These are phyloP conservation scores for Chrysemys picta DNA, from an alignment of 2,113 vertebrate genomes.

Conservation along the genomic window DNA sequence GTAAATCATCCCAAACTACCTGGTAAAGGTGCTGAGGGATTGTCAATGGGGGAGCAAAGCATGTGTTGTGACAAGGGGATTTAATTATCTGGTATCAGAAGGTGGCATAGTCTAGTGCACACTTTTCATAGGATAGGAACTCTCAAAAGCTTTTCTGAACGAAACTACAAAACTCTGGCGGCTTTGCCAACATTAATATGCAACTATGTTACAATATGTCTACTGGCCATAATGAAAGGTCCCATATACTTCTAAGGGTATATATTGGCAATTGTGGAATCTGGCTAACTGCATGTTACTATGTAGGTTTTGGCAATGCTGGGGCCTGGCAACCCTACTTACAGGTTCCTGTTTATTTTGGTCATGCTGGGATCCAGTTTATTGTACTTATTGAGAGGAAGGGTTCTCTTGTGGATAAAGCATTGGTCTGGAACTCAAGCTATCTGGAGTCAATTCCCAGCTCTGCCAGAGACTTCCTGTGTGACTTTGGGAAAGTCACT, in stretches of 20 bases:
- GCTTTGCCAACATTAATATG: not conserved
- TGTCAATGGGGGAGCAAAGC: not conserved
- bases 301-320: not conserved
- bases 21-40: not conserved
- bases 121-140: not conserved
- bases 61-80: not conserved
- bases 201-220: not conserved
- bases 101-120: not conserved
- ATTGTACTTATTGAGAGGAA: not conserved
- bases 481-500: not conserved
- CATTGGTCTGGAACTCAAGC: not conserved
- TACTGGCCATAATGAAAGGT: not conserved
- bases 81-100: not conserved
- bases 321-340: not conserved
- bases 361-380: not conserved
- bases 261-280: not conserved
- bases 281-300: not conserved
- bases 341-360: not conserved
- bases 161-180: not conserved
- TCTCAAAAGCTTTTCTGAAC: not conserved
- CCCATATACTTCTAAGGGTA: not conserved
- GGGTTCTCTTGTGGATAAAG: not conserved
- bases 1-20: not conserved
- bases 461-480: not conserved
- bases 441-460: not conserved